Base-by-base conservation (phyloP, 2,113 vertebrate genomes). In the Sciurus niger region DNA sequence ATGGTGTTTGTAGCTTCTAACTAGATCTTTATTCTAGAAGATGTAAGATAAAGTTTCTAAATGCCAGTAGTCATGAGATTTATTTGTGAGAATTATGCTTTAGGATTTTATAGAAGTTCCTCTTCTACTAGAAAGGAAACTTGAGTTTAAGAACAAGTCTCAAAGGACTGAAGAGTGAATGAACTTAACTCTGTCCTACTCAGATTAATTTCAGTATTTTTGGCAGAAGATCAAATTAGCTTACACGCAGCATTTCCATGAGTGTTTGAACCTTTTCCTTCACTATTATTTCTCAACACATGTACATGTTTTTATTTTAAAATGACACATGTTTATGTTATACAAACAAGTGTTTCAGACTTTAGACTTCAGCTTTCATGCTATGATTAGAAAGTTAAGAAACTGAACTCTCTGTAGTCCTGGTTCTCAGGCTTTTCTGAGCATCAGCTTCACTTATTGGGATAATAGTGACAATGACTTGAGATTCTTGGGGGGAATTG, bases 121-220 rank as follows among this genome's bases (percentile, higher is more conserved):
- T 91, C 91, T 97, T 90, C 91, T 91, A 85, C 96, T 89, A 90
- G 37, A 96, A 97, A 96, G 89, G 91, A 97, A 95, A 97, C 86
- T 85, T 74, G 74, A 94, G 58, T 96, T 97, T 93, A 30, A 94
- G 97, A 98, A 85, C 95, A 89, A 95, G 95, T 89, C 97, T 97
- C 4, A 6, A 6, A 97, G 98, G 98, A 94, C 40, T 96, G 97
- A 93, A 97, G 97, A 67, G 24, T 97, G 97, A 98, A 85, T 91
- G 89, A 98, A 93, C 77, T 97, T 68, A 30, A 95, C 83, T 95
- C 94, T 97, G 90, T 98, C 96, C 96, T 92, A 90, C 89, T 95
- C 96, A 83, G 76, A 74, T 87, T 63, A 73, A 88, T 95, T 97
- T 96, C 91, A 92, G 91, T 96, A 93, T 97, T 95, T 94, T 58